Evolutionary conservation across 2,888 invertebrate genomes (phyloP).

Genomic region (Coecobrya sp.): DNA sequence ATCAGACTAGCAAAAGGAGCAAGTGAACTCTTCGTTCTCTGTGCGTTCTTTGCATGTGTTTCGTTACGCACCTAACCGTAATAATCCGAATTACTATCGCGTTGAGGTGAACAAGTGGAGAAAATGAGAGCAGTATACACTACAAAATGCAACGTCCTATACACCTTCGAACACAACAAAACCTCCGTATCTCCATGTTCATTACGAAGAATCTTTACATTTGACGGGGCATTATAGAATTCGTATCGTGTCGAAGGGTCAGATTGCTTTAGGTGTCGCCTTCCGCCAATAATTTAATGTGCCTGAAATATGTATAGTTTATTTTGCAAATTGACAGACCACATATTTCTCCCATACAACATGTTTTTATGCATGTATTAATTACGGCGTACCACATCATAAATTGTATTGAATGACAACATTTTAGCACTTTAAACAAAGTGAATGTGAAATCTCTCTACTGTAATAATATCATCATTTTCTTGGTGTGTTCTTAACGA

Average conservation of each 20-base stretch:
- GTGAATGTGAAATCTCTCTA: not conserved
- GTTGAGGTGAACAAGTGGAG: slow-evolving; percentile 55
- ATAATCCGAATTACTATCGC: slow-evolving; percentile 81
- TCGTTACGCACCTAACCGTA: slow-evolving; percentile 78
- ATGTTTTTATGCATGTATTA: not conserved
- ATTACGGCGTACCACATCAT: slow-evolving; percentile 27
- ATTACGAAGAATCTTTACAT: not conserved
- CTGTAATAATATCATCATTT: not conserved
- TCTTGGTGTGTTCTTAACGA: slow-evolving; percentile 32
- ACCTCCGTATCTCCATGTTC: slow-evolving; percentile 15
- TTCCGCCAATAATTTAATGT: not conserved
- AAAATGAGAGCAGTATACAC: slow-evolving; percentile 52
- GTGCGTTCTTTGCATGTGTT: slow-evolving; percentile 20
- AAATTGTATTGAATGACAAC: slow-evolving; percentile 41
- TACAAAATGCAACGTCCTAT: not conserved
- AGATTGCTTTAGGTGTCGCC: not conserved
- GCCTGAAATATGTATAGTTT: not conserved
- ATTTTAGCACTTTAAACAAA: slow-evolving; percentile 33
- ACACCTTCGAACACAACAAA: not conserved
- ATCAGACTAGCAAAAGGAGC: not conserved
- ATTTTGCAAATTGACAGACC: not conserved
- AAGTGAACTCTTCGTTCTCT: not conserved
- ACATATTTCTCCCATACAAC: not conserved
- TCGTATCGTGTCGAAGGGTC: not conserved
- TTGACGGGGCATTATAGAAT: not conserved